Conservation (phyloP, 2,113 vertebrate genomes). For the Tetrao urogallus region DNA sequence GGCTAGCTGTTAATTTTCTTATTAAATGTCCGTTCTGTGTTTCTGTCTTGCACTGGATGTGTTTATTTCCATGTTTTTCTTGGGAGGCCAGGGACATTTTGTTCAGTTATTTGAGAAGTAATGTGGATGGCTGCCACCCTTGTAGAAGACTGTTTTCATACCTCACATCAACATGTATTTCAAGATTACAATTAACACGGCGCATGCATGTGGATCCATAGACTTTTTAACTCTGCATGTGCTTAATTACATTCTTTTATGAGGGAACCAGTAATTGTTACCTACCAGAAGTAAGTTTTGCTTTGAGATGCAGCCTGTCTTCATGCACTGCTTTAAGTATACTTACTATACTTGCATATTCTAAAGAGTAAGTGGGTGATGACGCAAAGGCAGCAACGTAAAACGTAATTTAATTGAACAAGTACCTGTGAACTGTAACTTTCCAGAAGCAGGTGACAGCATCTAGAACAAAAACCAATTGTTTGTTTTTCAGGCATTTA, state of each 20-base stretch:
- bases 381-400: not conserved
- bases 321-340: not conserved
- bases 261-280: not conserved
- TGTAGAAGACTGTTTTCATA: not conserved
- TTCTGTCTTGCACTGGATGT: slow-evolving; percentile 7
- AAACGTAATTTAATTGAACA: not conserved
- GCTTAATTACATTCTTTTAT: not conserved
- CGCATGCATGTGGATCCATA: not conserved
- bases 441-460: not conserved
- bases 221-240: not conserved
- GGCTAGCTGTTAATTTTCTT: not conserved
- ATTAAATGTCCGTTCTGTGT: slow-evolving; percentile 7
- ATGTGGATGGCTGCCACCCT: not conserved
- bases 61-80: slow-evolving; percentile 22
- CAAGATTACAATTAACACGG: not conserved
- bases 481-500: not conserved
- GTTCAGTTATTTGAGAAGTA: slow-evolving; percentile 10
- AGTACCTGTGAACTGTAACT: not conserved
- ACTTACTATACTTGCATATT: not conserved
- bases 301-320: not conserved
- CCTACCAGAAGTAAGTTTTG: not conserved
- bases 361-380: not conserved
- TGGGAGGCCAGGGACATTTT: slow-evolving; percentile 1
- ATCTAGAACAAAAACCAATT: not conserved
- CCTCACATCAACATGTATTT: not conserved